Conservation (phyloP, 2,113 vertebrate species). For the Laterallus jamaicensis region DNA sequence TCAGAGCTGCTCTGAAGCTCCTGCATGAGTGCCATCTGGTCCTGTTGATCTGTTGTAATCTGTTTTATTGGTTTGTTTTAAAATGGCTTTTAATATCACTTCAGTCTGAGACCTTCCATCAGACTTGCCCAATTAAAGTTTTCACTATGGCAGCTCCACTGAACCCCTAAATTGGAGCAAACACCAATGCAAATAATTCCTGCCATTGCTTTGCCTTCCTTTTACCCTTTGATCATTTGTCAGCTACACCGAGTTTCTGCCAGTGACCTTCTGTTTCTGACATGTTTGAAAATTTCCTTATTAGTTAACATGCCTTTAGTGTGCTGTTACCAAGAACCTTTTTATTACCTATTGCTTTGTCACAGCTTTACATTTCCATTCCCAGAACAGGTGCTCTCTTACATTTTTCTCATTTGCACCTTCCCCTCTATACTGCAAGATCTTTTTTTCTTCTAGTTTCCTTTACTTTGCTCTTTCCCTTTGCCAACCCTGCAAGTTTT, state of each 20-base stretch:
- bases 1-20: constrained; percentile 36
- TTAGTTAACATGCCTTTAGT: neutral
- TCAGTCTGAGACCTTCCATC: constrained; percentile 12
- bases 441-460: neutral
- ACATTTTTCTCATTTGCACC: neutral
- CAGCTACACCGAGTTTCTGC: neutral
- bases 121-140: neutral
- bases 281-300: neutral
- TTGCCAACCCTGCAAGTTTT: neutral
- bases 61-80: neutral
- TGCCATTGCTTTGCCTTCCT: neutral
- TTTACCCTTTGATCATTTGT: neutral
- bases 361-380: neutral
- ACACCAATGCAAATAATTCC: neutral
- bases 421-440: neutral
- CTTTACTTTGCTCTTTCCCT: neutral
- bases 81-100: constrained; percentile 23
- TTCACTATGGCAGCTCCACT: neutral
- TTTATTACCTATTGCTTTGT: neutral
- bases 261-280: constrained; percentile 6
- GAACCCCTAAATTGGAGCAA: neutral
- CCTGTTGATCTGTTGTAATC: constrained; percentile 35
- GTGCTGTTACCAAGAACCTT: neutral
- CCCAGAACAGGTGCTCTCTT: neutral
- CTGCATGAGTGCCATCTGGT: constrained; percentile 30